These are phyloP conservation scores for Dolichomitus sp. DNA, from an alignment of 2,888 invertebrate genomes.

Conservation along the genomic window DNA sequence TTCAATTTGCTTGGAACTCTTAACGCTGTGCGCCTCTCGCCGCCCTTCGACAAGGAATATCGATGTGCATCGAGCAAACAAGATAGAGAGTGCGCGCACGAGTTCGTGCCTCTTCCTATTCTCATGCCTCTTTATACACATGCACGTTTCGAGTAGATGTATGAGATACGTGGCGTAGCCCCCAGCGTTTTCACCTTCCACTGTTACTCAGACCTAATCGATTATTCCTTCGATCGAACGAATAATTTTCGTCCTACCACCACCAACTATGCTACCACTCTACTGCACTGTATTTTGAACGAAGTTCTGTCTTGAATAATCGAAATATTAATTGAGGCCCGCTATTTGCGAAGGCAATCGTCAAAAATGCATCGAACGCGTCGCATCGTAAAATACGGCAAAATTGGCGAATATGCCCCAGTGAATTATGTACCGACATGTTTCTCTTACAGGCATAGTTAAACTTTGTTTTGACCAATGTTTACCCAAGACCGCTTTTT, in stretches of 20 bases:
- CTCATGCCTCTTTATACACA: conserved; percentile 27
- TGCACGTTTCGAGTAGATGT: conserved; percentile 20
- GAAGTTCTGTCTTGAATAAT: conserved; percentile 24
- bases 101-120: conserved; percentile 12
- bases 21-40: neutral
- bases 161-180: conserved; percentile 5
- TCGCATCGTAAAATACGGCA: neutral
- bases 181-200: conserved; percentile 41
- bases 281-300: conserved; percentile 2
- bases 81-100: conserved; percentile 40
- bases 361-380: neutral
- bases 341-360: neutral
- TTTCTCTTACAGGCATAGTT: no score
- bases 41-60: conserved; percentile 44
- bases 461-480: no score
- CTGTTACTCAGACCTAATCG: conserved; percentile 48
- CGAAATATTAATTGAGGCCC: conserved; percentile 27
- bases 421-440: neutral
- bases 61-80: conserved; percentile 60
- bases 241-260: conserved; percentile 48
- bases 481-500: no score
- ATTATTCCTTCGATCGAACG: conserved; percentile 61
- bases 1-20: conserved; percentile 55
- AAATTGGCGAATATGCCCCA: neutral
- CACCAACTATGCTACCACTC: neutral